Evolutionary conservation across 2,113 vertebrate genomes (phyloP).

Genomic region (Actenoides hombroni): DNA sequence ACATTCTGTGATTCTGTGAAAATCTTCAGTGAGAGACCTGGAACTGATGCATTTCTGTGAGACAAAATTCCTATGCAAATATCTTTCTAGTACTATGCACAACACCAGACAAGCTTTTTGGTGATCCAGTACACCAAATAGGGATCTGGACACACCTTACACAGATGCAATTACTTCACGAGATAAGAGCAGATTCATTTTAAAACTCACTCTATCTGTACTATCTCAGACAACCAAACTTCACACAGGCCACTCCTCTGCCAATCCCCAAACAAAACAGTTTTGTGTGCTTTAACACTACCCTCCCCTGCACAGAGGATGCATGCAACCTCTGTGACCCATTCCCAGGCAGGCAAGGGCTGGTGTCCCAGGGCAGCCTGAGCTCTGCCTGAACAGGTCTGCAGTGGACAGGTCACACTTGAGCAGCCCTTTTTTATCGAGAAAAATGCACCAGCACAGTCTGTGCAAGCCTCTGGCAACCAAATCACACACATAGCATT

Average conservation of each 20-base stretch:
- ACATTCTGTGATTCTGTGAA: background rate
- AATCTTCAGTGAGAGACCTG: background rate
- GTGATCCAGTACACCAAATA: background rate
- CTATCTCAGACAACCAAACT: background rate
- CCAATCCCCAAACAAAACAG: background rate
- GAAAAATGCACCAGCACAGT: background rate
- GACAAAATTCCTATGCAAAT: background rate
- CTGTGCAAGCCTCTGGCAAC: background rate
- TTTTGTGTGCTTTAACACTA: fast-evolving
- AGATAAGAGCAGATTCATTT: background rate
- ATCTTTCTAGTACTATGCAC: background rate
- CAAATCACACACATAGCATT: background rate
- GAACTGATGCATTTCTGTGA: background rate
- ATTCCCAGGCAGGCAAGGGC: fast-evolving
- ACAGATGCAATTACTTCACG: background rate
- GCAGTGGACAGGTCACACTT: fast-evolving
- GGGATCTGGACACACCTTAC: background rate
- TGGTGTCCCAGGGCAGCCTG: background rate
- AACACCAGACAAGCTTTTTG: background rate
- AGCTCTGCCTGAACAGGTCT: fast-evolving
- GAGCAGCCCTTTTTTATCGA: background rate
- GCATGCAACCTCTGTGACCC: background rate
- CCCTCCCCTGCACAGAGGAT: fast-evolving
- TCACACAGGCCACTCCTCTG: background rate
- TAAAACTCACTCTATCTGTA: conserved; percentile 4